phyloP scores from a whole-genome alignment of 2,888 invertebrate species.

The Apoderus coryli region DNA sequence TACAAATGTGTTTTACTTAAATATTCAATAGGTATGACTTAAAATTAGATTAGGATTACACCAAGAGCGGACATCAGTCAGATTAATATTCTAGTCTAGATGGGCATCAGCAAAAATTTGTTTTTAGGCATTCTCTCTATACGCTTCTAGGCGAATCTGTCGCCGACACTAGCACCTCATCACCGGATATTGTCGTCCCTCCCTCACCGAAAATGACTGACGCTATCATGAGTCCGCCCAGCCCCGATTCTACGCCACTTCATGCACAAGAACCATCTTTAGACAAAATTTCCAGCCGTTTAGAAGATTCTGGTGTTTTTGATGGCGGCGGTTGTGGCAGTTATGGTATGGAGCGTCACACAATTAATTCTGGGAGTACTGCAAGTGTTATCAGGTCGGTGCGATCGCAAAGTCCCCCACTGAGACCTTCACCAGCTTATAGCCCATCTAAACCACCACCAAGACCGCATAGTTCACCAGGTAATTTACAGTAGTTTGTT shows the following conservation, averaged over 20 bases:
- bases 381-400: slow-evolving; percentile 29
- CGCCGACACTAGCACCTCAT: slow-evolving; percentile 86
- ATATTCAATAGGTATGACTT: no score
- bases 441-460: slow-evolving; percentile 30
- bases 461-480: slow-evolving; percentile 32
- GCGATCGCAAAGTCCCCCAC: slow-evolving; percentile 31
- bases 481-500: no score
- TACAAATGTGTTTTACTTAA: no score
- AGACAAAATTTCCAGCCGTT: slow-evolving; percentile 33
- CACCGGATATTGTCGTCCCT: slow-evolving; percentile 73
- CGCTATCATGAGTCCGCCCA: slow-evolving; percentile 42
- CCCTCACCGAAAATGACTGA: slow-evolving; percentile 68
- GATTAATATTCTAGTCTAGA: slow-evolving; percentile 13
- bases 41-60: no score
- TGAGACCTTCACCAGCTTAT: slow-evolving; percentile 26
- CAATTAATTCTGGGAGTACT: no score
- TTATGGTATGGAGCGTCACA: slow-evolving; percentile 23
- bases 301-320: slow-evolving; percentile 40
- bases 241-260: slow-evolving; percentile 43
- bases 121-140: slow-evolving; percentile 34
- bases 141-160: slow-evolving; percentile 69
- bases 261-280: slow-evolving; percentile 33
- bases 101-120: slow-evolving; percentile 21
- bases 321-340: slow-evolving; percentile 33
- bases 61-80: no score